phyloP scores from a whole-genome alignment of 2,113 vertebrate species.

The Mus spicilegus region DNA sequence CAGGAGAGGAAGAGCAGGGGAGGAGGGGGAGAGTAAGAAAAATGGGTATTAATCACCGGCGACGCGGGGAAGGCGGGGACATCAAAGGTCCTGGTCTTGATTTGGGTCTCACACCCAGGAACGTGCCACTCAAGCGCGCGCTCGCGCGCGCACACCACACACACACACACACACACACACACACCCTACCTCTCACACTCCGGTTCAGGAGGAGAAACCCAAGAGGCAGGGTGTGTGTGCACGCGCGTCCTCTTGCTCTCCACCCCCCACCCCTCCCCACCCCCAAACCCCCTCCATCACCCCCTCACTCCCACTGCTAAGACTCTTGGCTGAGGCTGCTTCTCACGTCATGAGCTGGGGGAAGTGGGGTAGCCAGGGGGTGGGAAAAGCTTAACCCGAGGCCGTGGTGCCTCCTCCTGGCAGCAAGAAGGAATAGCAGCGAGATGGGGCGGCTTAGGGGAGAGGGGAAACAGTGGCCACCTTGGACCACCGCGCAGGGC shows the following conservation, averaged over 20 bases:
- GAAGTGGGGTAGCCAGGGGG: conserved; percentile 68
- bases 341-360: conserved; percentile 76
- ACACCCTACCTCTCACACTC: conserved; percentile 67
- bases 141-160: not conserved
- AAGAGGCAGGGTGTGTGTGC: conserved; percentile 50
- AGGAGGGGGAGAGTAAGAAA: conserved; percentile 43
- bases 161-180: conserved; percentile 1
- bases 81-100: conserved; percentile 68
- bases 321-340: conserved; percentile 74
- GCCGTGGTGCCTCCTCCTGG: conserved; percentile 77
- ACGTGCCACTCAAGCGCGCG: not conserved
- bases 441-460: not conserved
- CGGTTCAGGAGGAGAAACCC: conserved; percentile 52
- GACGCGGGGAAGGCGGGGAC: conserved; percentile 11
- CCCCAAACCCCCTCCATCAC: conserved; percentile 64
- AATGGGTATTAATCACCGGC: conserved; percentile 58
- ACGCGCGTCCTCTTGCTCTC: conserved; percentile 55
- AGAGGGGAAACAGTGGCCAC: not conserved
- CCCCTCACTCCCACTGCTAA: conserved; percentile 73
- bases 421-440: conserved; percentile 1
- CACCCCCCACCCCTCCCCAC: conserved; percentile 71
- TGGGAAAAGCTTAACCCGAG: conserved; percentile 67
- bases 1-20: conserved; percentile 55
- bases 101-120: conserved; percentile 54
- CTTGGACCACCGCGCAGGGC: not conserved